Evolutionary conservation across 2,113 vertebrate genomes (phyloP).

Genomic region (Neomonachus schauinslandi): DNA sequence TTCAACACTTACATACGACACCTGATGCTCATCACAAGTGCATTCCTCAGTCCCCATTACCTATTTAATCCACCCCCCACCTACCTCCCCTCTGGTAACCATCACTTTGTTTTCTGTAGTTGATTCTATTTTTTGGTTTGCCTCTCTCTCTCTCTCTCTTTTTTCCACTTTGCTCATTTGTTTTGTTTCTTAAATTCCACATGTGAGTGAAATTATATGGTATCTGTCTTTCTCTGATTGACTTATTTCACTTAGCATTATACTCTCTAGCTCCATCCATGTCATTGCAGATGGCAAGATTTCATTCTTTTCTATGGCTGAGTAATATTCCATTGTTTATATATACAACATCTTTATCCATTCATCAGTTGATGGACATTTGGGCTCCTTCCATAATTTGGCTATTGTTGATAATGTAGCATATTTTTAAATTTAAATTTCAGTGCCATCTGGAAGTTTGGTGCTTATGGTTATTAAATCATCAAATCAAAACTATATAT

Average conservation of each 20-base stretch:
- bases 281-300: background rate
- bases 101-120: background rate
- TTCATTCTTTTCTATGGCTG: background rate
- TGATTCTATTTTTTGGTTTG: background rate
- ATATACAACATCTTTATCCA: background rate
- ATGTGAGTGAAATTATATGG: background rate
- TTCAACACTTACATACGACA: background rate
- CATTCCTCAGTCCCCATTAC: background rate
- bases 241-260: background rate
- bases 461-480: constrained; percentile 11
- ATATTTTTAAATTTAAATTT: constrained; percentile 51
- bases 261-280: background rate
- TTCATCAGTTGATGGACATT: background rate
- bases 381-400: background rate
- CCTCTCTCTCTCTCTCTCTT: too few relatives aligned
- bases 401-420: background rate
- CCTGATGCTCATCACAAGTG: background rate
- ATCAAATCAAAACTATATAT: background rate
- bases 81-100: background rate
- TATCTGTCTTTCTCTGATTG: background rate
- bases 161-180: background rate
- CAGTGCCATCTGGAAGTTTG: background rate
- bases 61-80: background rate
- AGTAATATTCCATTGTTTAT: background rate
- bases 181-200: background rate